Base-by-base conservation (phyloP, 2,113 vertebrate species). In the Engystomops pustulosus region DNA sequence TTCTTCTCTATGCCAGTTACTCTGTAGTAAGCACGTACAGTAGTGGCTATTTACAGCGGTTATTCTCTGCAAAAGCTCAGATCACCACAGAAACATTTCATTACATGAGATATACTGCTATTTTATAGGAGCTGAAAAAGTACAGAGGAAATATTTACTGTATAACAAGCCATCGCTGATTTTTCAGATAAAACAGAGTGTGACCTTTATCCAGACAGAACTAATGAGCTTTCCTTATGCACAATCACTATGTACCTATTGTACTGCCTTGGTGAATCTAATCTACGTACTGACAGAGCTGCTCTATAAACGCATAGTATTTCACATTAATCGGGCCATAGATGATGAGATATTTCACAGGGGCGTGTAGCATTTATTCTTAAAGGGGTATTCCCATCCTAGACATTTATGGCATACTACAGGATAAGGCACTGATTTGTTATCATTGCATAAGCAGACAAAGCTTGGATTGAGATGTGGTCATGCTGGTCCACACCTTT, bases 161-260 rank as follows among this genome's bases (percentile, higher is more conserved):
- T 18, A 8, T 9, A 1, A n/a, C 7, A 11, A 69, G 67, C 18
- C 8, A 38, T 38, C 7, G 18, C 18, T 69, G 34, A 36, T 38
- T n/a, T 69, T 74, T 30, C 71, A 49, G 71, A 45, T 23, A 49
- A 74, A 74, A 9, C 32, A 27, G 25, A 25, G 15, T 32, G 17
- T 45, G 71, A 74, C 71, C 71, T 74, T 74, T 74, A 49, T 47
- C 70, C 44, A 44, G 38, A 72, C 41, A 49, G 1, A 47, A 74
- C 41, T 74, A 74, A 74, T 72, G 71, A 74, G 44, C 15, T 74
- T 32, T 9, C 2, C 15, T 27, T 49, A 49, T 49, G 44, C 71
- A 74, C 23, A 74, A 27, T 45, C 71, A 74, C 38, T 45, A 49
- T 70, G 34, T 41, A 23, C 68, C 68, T 23, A 70, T 23, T 44